These are phyloP conservation scores for Enteromius afrohamiltoni DNA, from an alignment of 2,797 vertebrate species.

Conservation along the genomic window DNA sequence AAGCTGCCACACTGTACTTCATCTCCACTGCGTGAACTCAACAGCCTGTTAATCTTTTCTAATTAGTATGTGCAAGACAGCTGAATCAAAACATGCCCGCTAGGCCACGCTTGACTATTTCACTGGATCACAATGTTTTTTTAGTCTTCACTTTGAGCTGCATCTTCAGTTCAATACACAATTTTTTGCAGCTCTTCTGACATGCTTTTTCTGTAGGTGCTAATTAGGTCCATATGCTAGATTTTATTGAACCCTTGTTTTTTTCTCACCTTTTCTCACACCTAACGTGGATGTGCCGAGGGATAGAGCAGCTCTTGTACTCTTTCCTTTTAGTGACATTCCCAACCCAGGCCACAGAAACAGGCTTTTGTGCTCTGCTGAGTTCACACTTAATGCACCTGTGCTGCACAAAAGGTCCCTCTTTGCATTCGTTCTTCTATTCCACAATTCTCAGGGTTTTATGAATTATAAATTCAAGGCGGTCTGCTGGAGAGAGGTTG, in stretches of 20 bases:
- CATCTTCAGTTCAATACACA: not conserved
- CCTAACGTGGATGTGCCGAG: conserved; percentile 33
- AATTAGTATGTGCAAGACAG: conserved; percentile 46
- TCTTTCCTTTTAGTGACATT: conserved; percentile 20
- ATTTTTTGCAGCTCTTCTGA: conserved; percentile 17
- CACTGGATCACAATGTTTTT: conserved; percentile 3
- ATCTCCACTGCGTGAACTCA: conserved; percentile 16
- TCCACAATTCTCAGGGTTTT: not conserved
- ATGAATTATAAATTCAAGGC: not conserved
- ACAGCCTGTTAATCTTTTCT: conserved; percentile 23
- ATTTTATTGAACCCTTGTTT: conserved; percentile 43
- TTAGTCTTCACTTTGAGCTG: conserved; percentile 8
- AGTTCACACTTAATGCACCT: conserved; percentile 29
- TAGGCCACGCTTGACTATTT: not conserved
- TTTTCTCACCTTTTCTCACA: conserved; percentile 48
- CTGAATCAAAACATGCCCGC: conserved; percentile 25
- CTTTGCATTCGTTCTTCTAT: not conserved
- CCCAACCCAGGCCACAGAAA: conserved; percentile 26
- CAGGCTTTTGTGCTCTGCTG: conserved; percentile 24
- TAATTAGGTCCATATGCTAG: conserved; percentile 57
- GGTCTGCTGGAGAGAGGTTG: not conserved
- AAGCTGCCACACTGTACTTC: conserved; percentile 9
- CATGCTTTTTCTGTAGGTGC: conserved; percentile 39
- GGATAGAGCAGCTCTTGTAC: conserved; percentile 13
- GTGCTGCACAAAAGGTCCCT: conserved; percentile 1